These are phyloP conservation scores for Zoanthus sociatus DNA, from an alignment of 92 coral and sea anemone genomes.

Conservation along the genomic window DNA sequence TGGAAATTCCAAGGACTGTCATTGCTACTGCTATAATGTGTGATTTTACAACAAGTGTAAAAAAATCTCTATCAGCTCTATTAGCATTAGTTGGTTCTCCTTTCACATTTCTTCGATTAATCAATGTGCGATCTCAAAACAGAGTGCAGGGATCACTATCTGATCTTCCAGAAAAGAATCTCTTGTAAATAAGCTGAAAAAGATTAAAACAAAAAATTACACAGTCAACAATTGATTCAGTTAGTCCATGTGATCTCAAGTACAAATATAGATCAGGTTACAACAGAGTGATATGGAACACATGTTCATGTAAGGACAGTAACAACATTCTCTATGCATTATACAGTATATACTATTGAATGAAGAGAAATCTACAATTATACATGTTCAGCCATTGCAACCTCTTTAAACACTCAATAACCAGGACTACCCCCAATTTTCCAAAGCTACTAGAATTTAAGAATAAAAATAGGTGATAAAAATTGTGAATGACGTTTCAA, in stretches of 20 bases:
- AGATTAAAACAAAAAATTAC: slow-evolving; percentile 11
- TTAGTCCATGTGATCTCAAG: background rate
- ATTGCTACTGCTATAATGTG: slow-evolving; percentile 54
- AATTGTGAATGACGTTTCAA: too few relatives aligned
- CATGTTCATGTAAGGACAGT: background rate
- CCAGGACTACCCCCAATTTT: background rate
- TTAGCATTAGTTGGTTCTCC: slow-evolving; percentile 71
- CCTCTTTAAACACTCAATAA: background rate
- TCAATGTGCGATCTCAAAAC: slow-evolving; percentile 72
- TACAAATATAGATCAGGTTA: background rate
- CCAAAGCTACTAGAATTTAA: background rate
- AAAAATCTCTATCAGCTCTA: slow-evolving; percentile 75
- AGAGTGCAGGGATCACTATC: slow-evolving; percentile 70
- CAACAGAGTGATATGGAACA: background rate
- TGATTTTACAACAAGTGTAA: slow-evolving; percentile 58
- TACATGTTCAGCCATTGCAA: background rate
- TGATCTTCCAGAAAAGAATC: slow-evolving; percentile 59
- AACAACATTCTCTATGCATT: background rate
- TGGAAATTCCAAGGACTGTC: slow-evolving; percentile 9
- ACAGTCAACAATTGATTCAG: background rate
- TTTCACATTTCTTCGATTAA: slow-evolving; percentile 73
- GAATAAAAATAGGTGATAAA: too few relatives aligned
- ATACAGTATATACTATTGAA: background rate
- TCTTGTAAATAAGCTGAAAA: slow-evolving; percentile 58
- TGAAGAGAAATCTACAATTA: background rate